These are phyloP conservation scores for Atethmia centrago DNA, from an alignment of 2,888 invertebrate genomes.

Conservation along the genomic window DNA sequence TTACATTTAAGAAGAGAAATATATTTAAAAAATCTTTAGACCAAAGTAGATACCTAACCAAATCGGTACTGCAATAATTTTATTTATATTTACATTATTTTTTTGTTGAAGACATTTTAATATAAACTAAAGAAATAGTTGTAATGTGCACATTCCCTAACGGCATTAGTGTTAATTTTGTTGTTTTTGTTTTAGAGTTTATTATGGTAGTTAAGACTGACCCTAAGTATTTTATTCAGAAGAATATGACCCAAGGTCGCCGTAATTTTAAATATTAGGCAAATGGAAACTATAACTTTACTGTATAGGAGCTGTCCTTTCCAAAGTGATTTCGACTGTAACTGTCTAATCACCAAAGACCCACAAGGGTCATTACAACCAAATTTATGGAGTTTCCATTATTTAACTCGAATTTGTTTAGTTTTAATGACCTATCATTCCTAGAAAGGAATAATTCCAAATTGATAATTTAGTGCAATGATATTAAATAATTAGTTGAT, in stretches of 20 bases:
- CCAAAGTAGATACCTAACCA: constrained; percentile 90
- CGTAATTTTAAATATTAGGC: constrained; percentile 60
- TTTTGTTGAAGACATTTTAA: constrained; percentile 86
- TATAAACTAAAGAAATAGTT: constrained; percentile 85
- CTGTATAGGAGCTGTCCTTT: constrained; percentile 43
- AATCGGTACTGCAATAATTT: constrained; percentile 89
- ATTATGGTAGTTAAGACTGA: constrained; percentile 89
- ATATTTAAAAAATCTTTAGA: constrained; percentile 72
- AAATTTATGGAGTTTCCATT: constrained; percentile 68
- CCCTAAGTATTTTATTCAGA: constrained; percentile 85
- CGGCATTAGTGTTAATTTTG: constrained; percentile 86
- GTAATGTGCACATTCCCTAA: constrained; percentile 89
- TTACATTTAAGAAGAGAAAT: constrained; percentile 42
- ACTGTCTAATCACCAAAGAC: constrained; percentile 41
- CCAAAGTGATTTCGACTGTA: constrained; percentile 43
- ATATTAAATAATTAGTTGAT: constrained; percentile 84
- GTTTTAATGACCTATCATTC: constrained; percentile 86
- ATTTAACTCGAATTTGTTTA: constrained; percentile 87
- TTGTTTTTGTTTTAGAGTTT: constrained; percentile 89
- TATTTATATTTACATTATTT: constrained; percentile 84
- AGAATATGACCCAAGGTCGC: constrained; percentile 78
- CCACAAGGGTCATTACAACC: constrained; percentile 39
- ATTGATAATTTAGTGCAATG: constrained; percentile 88
- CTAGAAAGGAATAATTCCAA: constrained; percentile 87
- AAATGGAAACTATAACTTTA: constrained; percentile 57